Evolutionary conservation across 2,113 vertebrate genomes (phyloP).

Genomic region (Hirundichthys speculiger): DNA sequence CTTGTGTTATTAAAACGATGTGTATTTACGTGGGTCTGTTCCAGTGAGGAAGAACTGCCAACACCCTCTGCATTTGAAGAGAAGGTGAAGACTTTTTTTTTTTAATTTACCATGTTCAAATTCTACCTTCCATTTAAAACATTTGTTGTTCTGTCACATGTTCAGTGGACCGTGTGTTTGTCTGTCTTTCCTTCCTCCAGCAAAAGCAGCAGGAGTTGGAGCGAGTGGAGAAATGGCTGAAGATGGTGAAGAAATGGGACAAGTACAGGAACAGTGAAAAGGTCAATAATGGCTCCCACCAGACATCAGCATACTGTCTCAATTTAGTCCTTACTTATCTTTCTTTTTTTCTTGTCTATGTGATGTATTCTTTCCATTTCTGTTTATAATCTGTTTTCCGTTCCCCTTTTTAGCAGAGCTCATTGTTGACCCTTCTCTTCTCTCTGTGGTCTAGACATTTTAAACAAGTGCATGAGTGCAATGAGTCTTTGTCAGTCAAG

Average conservation of each 20-base stretch:
- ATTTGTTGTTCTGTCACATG: not conserved
- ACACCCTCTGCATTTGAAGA: conserved; percentile 85
- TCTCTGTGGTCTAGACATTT: conserved; percentile 10
- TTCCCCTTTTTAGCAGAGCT: conserved; percentile 34
- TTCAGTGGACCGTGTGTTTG: not conserved
- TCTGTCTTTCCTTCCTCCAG: conserved; percentile 62
- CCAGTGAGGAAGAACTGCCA: conserved; percentile 88
- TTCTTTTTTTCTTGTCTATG: conserved; percentile 1
- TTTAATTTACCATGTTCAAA: not conserved
- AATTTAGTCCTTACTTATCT: conserved; percentile 11
- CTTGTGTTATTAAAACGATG: not conserved
- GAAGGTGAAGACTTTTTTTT: conserved; percentile 79
- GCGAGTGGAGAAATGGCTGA: conserved; percentile 91
- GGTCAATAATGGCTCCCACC: conserved; percentile 49
- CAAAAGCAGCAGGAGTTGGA: conserved; percentile 89
- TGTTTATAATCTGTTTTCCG: conserved; percentile 45
- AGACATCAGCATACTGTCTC: not conserved
- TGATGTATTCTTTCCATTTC: conserved; percentile 27
- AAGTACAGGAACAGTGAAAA: conserved; percentile 92
- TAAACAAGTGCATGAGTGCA: conserved; percentile 5
- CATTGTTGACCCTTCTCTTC: conserved; percentile 1
- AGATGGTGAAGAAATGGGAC: conserved; percentile 93
- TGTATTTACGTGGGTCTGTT: conserved; percentile 29
- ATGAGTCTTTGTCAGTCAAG: conserved; percentile 22
- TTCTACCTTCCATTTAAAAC: not conserved